These are phyloP conservation scores for Zootermopsis nevadensis DNA, from an alignment of 2,888 invertebrate species.

Conservation along the genomic window DNA sequence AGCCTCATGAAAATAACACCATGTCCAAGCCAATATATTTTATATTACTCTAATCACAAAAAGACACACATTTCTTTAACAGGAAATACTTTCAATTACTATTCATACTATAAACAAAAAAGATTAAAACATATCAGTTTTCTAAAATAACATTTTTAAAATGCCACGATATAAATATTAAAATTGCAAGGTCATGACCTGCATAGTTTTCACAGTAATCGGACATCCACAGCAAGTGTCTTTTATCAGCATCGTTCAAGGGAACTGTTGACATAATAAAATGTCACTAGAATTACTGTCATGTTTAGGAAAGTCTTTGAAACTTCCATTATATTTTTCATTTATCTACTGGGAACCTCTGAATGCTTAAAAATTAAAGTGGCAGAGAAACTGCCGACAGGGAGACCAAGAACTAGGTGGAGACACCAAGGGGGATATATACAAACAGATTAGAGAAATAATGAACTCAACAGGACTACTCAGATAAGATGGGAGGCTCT, in stretches of 20 bases:
- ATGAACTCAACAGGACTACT: too few relatives aligned
- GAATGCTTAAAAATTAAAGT: too few relatives aligned
- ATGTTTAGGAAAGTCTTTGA: too few relatives aligned
- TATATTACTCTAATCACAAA: background rate
- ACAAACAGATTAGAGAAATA: too few relatives aligned
- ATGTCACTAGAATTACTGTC: too few relatives aligned
- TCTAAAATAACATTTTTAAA: slow-evolving; percentile 26
- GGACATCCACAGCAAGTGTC: background rate
- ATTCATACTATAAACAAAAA: slow-evolving; percentile 11
- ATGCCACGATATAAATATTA: slow-evolving; percentile 22
- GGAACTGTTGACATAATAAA: background rate
- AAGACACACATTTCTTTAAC: background rate
- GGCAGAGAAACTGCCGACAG: too few relatives aligned
- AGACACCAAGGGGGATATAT: too few relatives aligned
- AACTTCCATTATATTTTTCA: too few relatives aligned
- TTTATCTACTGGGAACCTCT: too few relatives aligned
- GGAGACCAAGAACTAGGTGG: too few relatives aligned
- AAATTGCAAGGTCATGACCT: slow-evolving; percentile 30
- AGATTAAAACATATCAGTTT: background rate
- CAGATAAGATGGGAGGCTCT: too few relatives aligned
- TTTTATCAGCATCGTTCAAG: background rate
- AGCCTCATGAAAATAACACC: background rate
- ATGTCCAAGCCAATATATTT: background rate
- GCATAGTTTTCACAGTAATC: background rate
- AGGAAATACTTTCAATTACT: slow-evolving; percentile 14